Evolutionary conservation across 64 coral and sea anemone species (phyloP).

Genomic region (Pachyseris speciosa): DNA sequence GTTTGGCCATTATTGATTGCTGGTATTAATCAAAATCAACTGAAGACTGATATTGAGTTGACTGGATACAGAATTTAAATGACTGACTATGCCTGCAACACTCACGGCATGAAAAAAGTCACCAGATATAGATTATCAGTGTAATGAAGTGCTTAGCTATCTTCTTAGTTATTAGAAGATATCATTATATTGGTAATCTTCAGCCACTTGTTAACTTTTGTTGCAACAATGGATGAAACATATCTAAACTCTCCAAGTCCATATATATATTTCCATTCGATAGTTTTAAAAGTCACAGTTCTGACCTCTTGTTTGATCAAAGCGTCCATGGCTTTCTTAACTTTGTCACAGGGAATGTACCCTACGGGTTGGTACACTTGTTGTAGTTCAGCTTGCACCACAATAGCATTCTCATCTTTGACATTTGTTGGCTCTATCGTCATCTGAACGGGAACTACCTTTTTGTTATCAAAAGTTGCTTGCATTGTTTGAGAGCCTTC

Average conservation of each 20-base stretch:
- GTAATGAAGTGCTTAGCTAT: too few species aligned
- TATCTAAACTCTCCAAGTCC: conserved; percentile 38
- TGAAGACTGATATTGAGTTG: too few species aligned
- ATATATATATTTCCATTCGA: conserved; percentile 33
- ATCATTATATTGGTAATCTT: conserved; percentile 61
- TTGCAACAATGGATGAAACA: conserved; percentile 45
- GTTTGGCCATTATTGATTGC: too few species aligned
- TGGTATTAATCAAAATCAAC: too few species aligned
- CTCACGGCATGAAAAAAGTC: too few species aligned
- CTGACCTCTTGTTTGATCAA: conserved; percentile 43
- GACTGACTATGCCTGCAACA: too few species aligned
- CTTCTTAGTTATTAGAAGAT: too few species aligned
- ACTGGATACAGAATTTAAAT: too few species aligned
- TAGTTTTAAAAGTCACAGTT: conserved; percentile 32
- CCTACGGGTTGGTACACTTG: conserved; percentile 37
- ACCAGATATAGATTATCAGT: too few species aligned
- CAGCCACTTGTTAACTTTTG: conserved; percentile 14
- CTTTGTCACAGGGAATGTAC: conserved; percentile 53
- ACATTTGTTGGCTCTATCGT: conserved; percentile 42
- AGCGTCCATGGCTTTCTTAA: conserved; percentile 40
- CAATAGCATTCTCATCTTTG: conserved; percentile 64
- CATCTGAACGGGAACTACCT: conserved; percentile 13
- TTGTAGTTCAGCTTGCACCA: conserved; percentile 47
- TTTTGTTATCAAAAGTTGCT: conserved; percentile 8
- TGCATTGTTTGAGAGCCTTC: conserved; percentile 13